These are phyloP conservation scores for Hecatera dysodea DNA, from an alignment of 2,888 invertebrate genomes.

Conservation along the genomic window DNA sequence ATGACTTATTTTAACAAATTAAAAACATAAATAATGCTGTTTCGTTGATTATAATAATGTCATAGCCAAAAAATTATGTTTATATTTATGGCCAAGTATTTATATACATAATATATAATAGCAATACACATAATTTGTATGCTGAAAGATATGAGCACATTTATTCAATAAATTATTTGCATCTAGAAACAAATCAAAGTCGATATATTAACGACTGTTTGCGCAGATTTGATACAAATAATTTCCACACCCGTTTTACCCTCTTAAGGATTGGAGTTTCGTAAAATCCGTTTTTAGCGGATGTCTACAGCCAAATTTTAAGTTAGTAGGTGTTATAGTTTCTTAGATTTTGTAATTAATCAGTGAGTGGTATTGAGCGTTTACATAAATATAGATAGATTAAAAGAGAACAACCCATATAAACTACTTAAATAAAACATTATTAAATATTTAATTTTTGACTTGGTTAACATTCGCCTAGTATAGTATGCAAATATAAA, in stretches of 20 bases:
- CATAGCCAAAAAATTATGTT: slow-evolving; percentile 8
- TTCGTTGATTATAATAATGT: slow-evolving; percentile 1
- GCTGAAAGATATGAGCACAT: slow-evolving; percentile 9
- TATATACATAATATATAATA: not conserved
- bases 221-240: no score
- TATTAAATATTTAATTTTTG: slow-evolving; percentile 9
- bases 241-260: no score
- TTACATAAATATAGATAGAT: no score
- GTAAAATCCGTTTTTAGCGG: no score
- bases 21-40: slow-evolving; percentile 6
- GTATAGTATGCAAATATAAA: slow-evolving; percentile 6
- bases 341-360: no score
- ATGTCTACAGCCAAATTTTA: no score
- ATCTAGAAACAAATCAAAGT: slow-evolving; percentile 2
- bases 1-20: slow-evolving; percentile 22
- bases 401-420: slow-evolving; percentile 12
- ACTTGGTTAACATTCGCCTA: not conserved
- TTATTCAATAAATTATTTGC: slow-evolving; percentile 2
- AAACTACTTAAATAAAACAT: not conserved
- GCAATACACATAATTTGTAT: slow-evolving; percentile 33
- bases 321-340: no score
- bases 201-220: slow-evolving; percentile 4
- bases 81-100: slow-evolving; percentile 4
- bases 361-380: no score
- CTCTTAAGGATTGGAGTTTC: no score